Percentiles rank a stretch among this genome's conserved stretches.
Evolutionary conservation across 2,888 invertebrate genomes (phyloP).

Genomic region (Julus scanicus): DNA sequence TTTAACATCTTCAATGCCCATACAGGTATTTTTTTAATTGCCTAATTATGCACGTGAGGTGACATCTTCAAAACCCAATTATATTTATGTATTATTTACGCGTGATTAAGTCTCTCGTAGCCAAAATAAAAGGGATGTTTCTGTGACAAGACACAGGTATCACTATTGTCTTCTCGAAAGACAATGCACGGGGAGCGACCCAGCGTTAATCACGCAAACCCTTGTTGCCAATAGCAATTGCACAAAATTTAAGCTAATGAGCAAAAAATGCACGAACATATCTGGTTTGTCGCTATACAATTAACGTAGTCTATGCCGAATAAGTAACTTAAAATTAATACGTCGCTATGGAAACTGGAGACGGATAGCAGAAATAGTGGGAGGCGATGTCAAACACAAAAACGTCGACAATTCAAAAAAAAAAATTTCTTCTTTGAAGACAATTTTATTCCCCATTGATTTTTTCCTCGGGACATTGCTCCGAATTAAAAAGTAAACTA

Average conservation of each 20-base stretch:
- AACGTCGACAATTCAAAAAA: background rate
- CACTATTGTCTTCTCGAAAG: background rate
- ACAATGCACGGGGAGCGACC: background rate
- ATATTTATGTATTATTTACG: background rate
- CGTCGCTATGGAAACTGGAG: background rate
- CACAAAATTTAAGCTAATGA: constrained; percentile 10
- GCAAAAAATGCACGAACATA: background rate
- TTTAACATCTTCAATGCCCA: too few relatives aligned
- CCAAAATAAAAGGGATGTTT: background rate
- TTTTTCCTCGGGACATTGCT: background rate
- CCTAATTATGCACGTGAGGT: background rate
- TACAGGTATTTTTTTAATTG: background rate
- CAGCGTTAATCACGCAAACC: background rate
- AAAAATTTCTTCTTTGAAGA: background rate
- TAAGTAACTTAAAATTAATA: background rate
- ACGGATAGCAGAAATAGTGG: background rate
- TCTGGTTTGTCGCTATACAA: constrained; percentile 3
- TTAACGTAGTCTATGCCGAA: background rate
- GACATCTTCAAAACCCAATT: background rate
- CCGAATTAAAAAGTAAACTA: background rate
- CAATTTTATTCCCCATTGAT: background rate
- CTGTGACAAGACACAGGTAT: background rate
- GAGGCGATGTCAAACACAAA: background rate
- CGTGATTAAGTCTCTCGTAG: background rate
- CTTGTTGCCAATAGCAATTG: background rate